Conservation (phyloP, 1,140 invertebrate genomes). For the Bombyx mandarina region DNA sequence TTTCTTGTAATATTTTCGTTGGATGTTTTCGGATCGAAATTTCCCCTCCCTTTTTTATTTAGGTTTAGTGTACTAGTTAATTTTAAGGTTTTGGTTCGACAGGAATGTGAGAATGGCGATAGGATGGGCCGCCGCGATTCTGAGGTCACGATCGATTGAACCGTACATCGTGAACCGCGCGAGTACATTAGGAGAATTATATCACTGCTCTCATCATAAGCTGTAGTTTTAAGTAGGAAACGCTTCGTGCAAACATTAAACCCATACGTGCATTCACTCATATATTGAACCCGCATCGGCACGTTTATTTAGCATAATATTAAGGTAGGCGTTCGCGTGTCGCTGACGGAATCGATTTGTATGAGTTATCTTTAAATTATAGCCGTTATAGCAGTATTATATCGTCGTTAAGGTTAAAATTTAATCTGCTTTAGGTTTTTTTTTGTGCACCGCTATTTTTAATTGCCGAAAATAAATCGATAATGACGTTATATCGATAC, state of each 20-base stretch:
- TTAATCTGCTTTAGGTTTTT: slow-evolving; percentile 25
- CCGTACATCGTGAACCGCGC: neutral
- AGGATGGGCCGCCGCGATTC: slow-evolving; percentile 19
- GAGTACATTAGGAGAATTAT: slow-evolving; percentile 21
- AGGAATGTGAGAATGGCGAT: slow-evolving; percentile 12
- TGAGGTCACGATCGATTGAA: slow-evolving; percentile 2
- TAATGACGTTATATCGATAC: too few relatives aligned
- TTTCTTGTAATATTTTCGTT: neutral
- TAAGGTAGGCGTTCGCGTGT: too few relatives aligned
- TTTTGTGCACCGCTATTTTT: slow-evolving; percentile 12
- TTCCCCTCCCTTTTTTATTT: slow-evolving; percentile 2
- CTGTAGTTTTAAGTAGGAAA: slow-evolving; percentile 28
- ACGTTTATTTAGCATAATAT: neutral
- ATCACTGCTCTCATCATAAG: slow-evolving; percentile 33
- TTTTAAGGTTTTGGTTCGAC: slow-evolving; percentile 12
- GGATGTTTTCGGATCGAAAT: slow-evolving; percentile 1
- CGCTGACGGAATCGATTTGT: too few relatives aligned
- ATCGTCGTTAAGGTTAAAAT: slow-evolving; percentile 28
- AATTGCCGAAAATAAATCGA: too few relatives aligned
- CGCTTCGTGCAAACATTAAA: slow-evolving; percentile 7
- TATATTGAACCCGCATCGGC: slow-evolving; percentile 4
- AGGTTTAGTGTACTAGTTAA: slow-evolving; percentile 22
- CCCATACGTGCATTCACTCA: slow-evolving; percentile 7
- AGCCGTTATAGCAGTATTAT: slow-evolving; percentile 59
- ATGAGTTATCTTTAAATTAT: slow-evolving; percentile 15